Base-by-base conservation (phyloP, 2,113 vertebrate species). In the Oostethus manadensis region DNA sequence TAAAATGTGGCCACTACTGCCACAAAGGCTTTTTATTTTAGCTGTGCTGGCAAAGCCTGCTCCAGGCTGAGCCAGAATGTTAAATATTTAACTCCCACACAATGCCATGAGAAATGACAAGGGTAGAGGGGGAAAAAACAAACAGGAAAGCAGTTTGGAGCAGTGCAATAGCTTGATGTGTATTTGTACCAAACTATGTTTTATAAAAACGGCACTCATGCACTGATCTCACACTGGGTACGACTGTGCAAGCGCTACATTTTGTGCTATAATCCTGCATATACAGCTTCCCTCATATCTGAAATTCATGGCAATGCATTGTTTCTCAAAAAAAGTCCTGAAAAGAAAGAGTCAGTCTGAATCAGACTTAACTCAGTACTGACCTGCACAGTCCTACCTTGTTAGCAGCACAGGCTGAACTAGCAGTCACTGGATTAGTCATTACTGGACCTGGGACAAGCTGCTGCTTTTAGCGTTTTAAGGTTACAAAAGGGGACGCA, bases 1-100 rank as follows among this genome's bases (percentile, higher is more conserved):
- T 93, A 94, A 93, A 96, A 92, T 94, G 91, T 92, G 88, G 92
- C 95, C 88, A 89, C 92, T 92, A 88, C 88, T 92, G 89, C 90
- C 87, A 88, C 87, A 87, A 87, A 89, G 88, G 78, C 89, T 84
- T 92, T 92, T 94, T 87, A 83, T 94, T 95, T 94, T 92, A 93
- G 90, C 91, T 95, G 89, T 58, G 89, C 88, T 92, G 88, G 91
- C 92, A 91, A 84, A 87, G 88, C 56, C 58, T 64, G 81, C 82
- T 89, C 77, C 69, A 72, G 83, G 79, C 80, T 87, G 70, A 77
- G 83, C 77, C 84, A 84, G 81, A 84, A 82, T 90, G 90, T 93
- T 88, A 91, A 93, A 92, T 92, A 92, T 91, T 93, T 88, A 89
- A 89, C 91, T 93, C 91, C 89, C 88, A 88, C 84, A 71, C 87